A percentile compares a stretch with the other conserved stretches of the same genome.
phyloP scores from a whole-genome alignment of 2,113 vertebrate species.

The Percopsis transmontana region DNA sequence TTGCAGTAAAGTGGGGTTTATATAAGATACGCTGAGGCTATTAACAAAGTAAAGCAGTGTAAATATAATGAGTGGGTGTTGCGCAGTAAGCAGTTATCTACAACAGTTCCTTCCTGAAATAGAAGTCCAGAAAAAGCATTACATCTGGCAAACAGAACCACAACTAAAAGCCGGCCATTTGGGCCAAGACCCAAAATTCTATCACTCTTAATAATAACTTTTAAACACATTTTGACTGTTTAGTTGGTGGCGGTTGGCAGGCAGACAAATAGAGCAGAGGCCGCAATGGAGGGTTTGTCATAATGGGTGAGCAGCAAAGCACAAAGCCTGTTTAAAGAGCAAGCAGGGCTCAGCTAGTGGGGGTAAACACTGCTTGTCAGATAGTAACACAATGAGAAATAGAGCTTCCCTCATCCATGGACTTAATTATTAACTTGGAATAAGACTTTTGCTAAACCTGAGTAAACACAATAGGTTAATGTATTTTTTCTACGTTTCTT shows the following conservation, averaged over 20 bases:
- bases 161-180: slow-evolving; percentile 45
- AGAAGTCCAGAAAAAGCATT: slow-evolving; percentile 56
- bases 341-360: slow-evolving; percentile 64
- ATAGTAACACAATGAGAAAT: slow-evolving; percentile 53
- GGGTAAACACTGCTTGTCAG: slow-evolving; percentile 63
- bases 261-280: slow-evolving; percentile 70
- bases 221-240: slow-evolving; percentile 72
- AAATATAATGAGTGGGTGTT: slow-evolving; percentile 59
- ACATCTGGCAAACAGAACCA: slow-evolving; percentile 33
- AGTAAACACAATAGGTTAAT: neutral
- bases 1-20: slow-evolving; percentile 57
- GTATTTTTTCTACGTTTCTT: slow-evolving; percentile 15
- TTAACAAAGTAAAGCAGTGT: slow-evolving; percentile 58
- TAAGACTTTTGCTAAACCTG: neutral
- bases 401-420: slow-evolving; percentile 43
- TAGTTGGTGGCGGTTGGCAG: slow-evolving; percentile 69
- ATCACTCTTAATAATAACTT: slow-evolving; percentile 63
- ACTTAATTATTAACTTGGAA: slow-evolving; percentile 60
- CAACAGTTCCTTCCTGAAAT: slow-evolving; percentile 56
- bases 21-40: slow-evolving; percentile 63
- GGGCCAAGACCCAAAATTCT: slow-evolving; percentile 52
- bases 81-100: slow-evolving; percentile 59
- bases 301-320: slow-evolving; percentile 69
- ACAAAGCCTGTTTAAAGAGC: slow-evolving; percentile 75
- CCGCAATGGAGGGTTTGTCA: slow-evolving; percentile 70